These are phyloP conservation scores for Avahi laniger DNA, from an alignment of 2,797 vertebrate species.

Conservation along the genomic window DNA sequence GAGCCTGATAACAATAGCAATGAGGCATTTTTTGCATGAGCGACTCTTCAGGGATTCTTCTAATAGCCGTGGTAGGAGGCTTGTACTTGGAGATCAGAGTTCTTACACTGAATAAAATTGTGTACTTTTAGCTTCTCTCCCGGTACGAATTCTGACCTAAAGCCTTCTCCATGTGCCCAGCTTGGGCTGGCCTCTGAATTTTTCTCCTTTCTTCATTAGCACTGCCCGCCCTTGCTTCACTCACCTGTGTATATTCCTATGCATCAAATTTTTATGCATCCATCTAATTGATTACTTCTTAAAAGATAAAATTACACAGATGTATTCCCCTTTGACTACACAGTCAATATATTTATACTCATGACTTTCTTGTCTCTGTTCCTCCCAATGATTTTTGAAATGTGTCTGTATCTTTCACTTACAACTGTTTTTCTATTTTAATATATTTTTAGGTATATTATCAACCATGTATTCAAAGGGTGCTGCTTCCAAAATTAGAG, in stretches of 20 bases:
- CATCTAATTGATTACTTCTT: neutral
- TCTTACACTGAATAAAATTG: neutral
- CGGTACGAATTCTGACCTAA: neutral
- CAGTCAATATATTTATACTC: neutral
- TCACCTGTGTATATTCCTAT: neutral
- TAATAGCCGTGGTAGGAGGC: neutral
- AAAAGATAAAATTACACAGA: neutral
- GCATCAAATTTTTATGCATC: neutral
- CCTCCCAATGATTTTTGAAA: constrained; percentile 4
- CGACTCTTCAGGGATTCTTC: constrained; percentile 53
- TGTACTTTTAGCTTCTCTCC: neutral
- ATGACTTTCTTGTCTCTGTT: neutral
- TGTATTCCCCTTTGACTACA: neutral
- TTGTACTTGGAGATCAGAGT: constrained; percentile 32
- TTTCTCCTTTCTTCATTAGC: neutral
- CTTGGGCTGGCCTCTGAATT: neutral
- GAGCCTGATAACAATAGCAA: constrained; percentile 60
- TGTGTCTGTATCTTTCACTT: neutral
- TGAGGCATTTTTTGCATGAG: constrained; percentile 61
- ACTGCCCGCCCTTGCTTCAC: neutral
- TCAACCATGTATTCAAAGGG: neutral
- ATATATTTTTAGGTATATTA: neutral
- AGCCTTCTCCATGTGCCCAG: neutral
- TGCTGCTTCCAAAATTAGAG: neutral
- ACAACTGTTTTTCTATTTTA: neutral